Conservation (phyloP, 2,888 invertebrate genomes). For the Brachyptera risi region DNA sequence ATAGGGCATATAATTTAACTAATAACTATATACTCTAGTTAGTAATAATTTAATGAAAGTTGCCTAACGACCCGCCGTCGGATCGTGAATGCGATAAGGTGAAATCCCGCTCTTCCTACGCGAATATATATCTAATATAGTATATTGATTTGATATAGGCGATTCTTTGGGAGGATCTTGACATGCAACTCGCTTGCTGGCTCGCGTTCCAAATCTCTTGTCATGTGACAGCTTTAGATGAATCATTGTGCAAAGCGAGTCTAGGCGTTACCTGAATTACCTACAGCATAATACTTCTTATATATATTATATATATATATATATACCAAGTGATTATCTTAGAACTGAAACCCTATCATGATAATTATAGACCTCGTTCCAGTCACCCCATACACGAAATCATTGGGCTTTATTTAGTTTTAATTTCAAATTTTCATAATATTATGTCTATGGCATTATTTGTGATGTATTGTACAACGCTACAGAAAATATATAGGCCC, state of each 20-base stretch:
- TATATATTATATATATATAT: too few relatives aligned
- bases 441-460: too few relatives aligned
- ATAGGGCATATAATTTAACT: too few relatives aligned
- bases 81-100: conserved; percentile 8
- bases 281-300: conserved; percentile 15
- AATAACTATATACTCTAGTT: too few relatives aligned
- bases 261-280: conserved; percentile 12
- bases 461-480: too few relatives aligned
- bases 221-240: conserved; percentile 4
- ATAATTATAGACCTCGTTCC: conserved; percentile 9
- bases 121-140: too few relatives aligned
- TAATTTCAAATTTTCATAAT: too few relatives aligned
- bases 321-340: conserved; percentile 15
- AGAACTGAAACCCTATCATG: conserved; percentile 5
- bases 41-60: conserved; percentile 4
- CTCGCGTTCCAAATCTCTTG: conserved; percentile 1
- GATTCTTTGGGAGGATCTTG: conserved; percentile 3
- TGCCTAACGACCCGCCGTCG: too few relatives aligned
- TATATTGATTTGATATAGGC: neutral
- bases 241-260: conserved; percentile 11
- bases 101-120: too few relatives aligned
- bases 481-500: too few relatives aligned
- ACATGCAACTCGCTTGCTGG: neutral
- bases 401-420: too few relatives aligned
- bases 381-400: too few relatives aligned